Evolutionary conservation across 2,888 invertebrate genomes (phyloP).

Genomic region (Branchipolynoe longqiensis): DNA sequence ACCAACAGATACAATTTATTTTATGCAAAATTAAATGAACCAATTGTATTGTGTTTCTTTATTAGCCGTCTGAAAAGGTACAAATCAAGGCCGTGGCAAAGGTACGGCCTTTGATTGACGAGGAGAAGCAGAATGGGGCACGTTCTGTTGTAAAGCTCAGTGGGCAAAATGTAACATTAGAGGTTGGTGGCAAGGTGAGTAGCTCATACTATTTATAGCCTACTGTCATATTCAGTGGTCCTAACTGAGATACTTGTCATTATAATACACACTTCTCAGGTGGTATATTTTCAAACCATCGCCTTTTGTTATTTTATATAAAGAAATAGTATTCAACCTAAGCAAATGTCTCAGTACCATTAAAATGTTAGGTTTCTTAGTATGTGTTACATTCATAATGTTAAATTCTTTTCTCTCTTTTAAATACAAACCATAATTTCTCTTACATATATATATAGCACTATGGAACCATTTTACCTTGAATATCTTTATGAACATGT

Average conservation of each 20-base stretch:
- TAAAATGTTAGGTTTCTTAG: too few species aligned
- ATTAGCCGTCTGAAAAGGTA: conserved; percentile 64
- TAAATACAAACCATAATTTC: background rate
- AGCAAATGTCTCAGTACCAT: too few species aligned
- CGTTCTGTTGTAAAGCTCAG: conserved; percentile 71
- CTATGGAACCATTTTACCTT: background rate
- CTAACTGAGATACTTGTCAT: too few species aligned
- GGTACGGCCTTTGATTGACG: conserved; percentile 73
- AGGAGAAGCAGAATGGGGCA: conserved; percentile 72
- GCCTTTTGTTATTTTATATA: too few species aligned
- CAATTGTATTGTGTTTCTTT: conserved; percentile 1
- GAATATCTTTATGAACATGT: background rate
- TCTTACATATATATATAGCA: background rate
- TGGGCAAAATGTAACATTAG: conserved; percentile 74
- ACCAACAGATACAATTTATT: too few species aligned
- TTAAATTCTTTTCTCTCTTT: background rate
- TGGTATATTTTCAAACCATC: too few species aligned
- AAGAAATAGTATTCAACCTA: too few species aligned
- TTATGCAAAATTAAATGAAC: too few species aligned
- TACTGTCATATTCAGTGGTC: too few species aligned
- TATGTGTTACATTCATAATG: too few species aligned
- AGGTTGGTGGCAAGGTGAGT: conserved; percentile 74
- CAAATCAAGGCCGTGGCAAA: conserved; percentile 73
- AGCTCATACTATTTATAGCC: too few species aligned
- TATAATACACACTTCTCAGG: too few species aligned